A percentile compares a stretch with the other conserved stretches of the same genome.
Evolutionary conservation across 2,113 vertebrate genomes (phyloP).

Genomic region (Nymphicus hollandicus): DNA sequence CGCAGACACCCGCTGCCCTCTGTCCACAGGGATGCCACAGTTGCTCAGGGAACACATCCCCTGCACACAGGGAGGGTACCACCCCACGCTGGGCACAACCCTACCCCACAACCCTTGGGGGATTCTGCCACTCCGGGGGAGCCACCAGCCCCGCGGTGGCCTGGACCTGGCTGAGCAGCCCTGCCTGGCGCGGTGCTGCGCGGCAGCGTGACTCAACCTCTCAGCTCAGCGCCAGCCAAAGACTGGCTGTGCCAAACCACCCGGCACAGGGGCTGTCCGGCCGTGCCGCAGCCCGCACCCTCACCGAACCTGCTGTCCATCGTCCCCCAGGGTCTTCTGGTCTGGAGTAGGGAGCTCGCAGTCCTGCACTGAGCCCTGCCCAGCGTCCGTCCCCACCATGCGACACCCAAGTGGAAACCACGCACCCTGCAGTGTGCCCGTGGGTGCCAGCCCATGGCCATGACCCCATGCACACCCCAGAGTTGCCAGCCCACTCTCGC

Average conservation of each 20-base stretch:
- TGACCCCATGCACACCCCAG: not conserved
- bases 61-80: not conserved
- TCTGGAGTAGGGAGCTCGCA: not conserved
- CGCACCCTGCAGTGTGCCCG: not conserved
- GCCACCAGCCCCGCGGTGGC: not conserved
- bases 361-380: not conserved
- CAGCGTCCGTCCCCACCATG: not conserved
- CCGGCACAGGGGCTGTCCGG: not conserved
- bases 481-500: not conserved
- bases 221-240: not conserved
- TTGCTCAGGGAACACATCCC: not conserved
- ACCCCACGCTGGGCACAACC: too few relatives aligned
- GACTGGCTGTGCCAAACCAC: not conserved
- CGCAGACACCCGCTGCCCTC: rapidly evolving
- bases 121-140: not conserved
- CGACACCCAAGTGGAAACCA: not conserved
- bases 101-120: rapidly evolving
- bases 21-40: rapidly evolving
- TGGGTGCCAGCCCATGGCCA: not conserved
- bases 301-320: rapidly evolving
- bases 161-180: not conserved
- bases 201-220: not conserved
- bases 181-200: not conserved
- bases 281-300: not conserved
- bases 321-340: not conserved